Evolutionary conservation across 2,888 invertebrate genomes (phyloP).

Genomic region (Tachina lurida): DNA sequence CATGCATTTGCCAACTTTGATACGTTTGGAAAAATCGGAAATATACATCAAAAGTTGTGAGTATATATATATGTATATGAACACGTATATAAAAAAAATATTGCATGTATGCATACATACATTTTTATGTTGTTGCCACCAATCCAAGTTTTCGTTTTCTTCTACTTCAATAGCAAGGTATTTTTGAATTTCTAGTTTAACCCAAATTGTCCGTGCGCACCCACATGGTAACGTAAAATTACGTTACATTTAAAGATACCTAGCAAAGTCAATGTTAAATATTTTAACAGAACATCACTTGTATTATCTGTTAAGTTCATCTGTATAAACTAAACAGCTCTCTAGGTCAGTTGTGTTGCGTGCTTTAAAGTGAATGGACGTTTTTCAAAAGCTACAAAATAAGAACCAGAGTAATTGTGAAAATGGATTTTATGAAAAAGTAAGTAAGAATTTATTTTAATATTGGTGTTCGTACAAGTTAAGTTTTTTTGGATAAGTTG

Average conservation of each 20-base stretch:
- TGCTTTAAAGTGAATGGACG: not conserved
- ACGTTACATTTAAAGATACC: not conserved
- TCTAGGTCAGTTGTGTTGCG: not conserved
- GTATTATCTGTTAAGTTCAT: too few species aligned
- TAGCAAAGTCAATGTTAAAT: not conserved
- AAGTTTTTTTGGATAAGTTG: not conserved
- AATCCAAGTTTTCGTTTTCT: too few species aligned
- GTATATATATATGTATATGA: not conserved
- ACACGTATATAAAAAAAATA: too few species aligned
- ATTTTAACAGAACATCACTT: too few species aligned
- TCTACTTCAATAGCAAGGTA: too few species aligned
- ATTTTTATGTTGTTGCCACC: too few species aligned
- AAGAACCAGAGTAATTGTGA: too few species aligned
- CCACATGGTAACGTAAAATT: not conserved
- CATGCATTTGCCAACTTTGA: too few species aligned
- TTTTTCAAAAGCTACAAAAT: too few species aligned
- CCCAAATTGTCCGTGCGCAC: not conserved
- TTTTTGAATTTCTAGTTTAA: not conserved
- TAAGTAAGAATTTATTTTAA: not conserved
- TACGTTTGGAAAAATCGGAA: not conserved
- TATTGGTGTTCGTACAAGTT: not conserved
- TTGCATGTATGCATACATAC: too few species aligned
- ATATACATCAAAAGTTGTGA: not conserved
- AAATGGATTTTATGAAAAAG: constrained; percentile 3
- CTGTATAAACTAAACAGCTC: not conserved